These are phyloP conservation scores for Ennomos fuscantarius DNA, from an alignment of 2,888 invertebrate species.

Conservation along the genomic window DNA sequence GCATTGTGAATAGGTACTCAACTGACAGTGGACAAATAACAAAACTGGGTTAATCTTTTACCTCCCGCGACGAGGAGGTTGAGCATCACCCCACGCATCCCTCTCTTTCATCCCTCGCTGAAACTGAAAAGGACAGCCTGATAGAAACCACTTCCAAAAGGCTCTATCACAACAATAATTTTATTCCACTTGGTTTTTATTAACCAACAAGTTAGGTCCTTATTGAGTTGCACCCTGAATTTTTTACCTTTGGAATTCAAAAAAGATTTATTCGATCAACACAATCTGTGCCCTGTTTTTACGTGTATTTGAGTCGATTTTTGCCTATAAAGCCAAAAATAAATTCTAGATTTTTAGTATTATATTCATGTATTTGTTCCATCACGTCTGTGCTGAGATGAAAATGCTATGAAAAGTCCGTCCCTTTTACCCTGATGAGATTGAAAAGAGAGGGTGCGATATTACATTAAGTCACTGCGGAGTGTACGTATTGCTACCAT, in stretches of 20 bases:
- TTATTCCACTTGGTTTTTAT: constrained; percentile 47
- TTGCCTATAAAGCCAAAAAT: constrained; percentile 48
- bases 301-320: constrained; percentile 63
- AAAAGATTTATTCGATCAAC: constrained; percentile 69
- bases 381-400: constrained; percentile 79
- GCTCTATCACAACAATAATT: constrained; percentile 48
- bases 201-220: constrained; percentile 48
- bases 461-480: constrained; percentile 75
- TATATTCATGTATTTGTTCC: constrained; percentile 82
- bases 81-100: constrained; percentile 69
- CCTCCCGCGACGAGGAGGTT: constrained; percentile 76
- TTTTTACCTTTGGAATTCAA: constrained; percentile 79
- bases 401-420: constrained; percentile 78
- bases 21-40: constrained; percentile 86
- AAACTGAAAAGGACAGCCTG: constrained; percentile 70
- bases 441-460: constrained; percentile 63
- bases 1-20: constrained; percentile 84
- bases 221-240: constrained; percentile 53
- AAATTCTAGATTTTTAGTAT: constrained; percentile 76
- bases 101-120: constrained; percentile 64
- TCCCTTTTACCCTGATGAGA: constrained; percentile 66
- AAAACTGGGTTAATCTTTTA: constrained; percentile 85
- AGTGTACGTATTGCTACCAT: constrained; percentile 67
- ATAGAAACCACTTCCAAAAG: constrained; percentile 54
- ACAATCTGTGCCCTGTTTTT: constrained; percentile 67